Base-by-base conservation (phyloP, 2,797 vertebrate species). In the Trematomus bernacchii region DNA sequence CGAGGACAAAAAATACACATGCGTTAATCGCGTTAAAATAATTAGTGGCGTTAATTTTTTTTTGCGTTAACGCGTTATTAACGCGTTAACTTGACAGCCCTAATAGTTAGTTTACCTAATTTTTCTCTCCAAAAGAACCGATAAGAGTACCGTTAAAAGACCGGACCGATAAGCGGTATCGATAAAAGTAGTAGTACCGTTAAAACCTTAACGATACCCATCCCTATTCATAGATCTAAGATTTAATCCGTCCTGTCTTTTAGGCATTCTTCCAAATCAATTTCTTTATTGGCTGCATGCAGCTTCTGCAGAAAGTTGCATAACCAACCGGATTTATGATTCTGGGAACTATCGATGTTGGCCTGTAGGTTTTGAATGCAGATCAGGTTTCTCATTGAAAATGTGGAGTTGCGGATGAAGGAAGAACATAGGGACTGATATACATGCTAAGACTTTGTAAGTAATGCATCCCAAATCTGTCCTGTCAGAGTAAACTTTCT, bases 201-300 rank as follows among this genome's bases (percentile, higher is more conserved):
- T n/a, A n/a, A n/a, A n/a, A n/a, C n/a, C n/a, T n/a, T n/a, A n/a
- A n/a, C n/a, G n/a, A n/a, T n/a, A n/a, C n/a, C n/a, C n/a, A n/a
- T n/a, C n/a, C n/a, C n/a, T n/a, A n/a, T 64, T 79, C 52, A 66
- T 57, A 51, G 66, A 61, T 46, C 42, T 37, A 71, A 44, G 30
- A 63, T n/a, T 61, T 67, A 74, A 85, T 81, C 75, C 54, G 73
- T 63, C 55, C 18, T 69, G 76, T 79, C 82, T 64, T 83, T 80
- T 68, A 66, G 85, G 79, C 86, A 43, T 46, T 47, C 51, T 4
- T 81, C 82, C 86, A 88, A 76, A 78, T 86, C 80, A 85, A 81
- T 91, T 83, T 84, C 80, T 82, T 86, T 85, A 90, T 85, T 88
- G 79, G 80, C 77, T 75, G 72, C 79, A 53, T 88, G 82, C 78